Evolutionary conservation across 2,888 invertebrate genomes (phyloP).

Genomic region (Blastobasis lacticolella): DNA sequence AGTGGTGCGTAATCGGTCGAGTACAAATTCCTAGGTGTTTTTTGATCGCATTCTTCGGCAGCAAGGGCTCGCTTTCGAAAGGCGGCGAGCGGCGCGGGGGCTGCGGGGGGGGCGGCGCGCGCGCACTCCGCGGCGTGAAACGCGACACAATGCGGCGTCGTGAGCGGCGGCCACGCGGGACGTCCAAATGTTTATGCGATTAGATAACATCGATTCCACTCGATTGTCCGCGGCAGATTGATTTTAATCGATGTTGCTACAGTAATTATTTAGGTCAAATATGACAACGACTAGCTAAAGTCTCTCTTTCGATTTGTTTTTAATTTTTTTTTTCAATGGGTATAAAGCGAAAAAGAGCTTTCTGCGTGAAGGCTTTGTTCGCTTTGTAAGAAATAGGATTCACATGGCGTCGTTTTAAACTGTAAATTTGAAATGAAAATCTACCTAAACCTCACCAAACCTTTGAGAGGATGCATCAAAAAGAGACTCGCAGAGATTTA

Average conservation of each 20-base stretch:
- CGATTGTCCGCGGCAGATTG: constrained; percentile 37
- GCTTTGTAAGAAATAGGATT: too few species aligned
- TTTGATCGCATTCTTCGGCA: constrained; percentile 35
- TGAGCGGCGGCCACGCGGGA: constrained; percentile 31
- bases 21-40: constrained; percentile 23
- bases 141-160: constrained; percentile 50
- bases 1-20: neutral
- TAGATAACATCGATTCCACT: constrained; percentile 41
- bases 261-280: constrained; percentile 3
- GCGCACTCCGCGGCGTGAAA: constrained; percentile 47
- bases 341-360: too few species aligned
- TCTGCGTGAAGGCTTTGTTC: too few species aligned
- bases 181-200: constrained; percentile 63
- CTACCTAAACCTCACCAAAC: too few species aligned
- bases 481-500: too few species aligned
- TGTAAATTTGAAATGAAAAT: too few species aligned
- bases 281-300: too few species aligned
- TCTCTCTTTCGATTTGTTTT: too few species aligned
- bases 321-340: too few species aligned
- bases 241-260: constrained; percentile 22
- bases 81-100: constrained; percentile 21
- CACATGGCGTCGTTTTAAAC: too few species aligned
- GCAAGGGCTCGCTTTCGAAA: constrained; percentile 38
- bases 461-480: too few species aligned
- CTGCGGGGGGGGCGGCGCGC: constrained; percentile 25